Evolutionary conservation across 1,140 invertebrate genomes (phyloP).

Genomic region (Galendromus occidentalis): DNA sequence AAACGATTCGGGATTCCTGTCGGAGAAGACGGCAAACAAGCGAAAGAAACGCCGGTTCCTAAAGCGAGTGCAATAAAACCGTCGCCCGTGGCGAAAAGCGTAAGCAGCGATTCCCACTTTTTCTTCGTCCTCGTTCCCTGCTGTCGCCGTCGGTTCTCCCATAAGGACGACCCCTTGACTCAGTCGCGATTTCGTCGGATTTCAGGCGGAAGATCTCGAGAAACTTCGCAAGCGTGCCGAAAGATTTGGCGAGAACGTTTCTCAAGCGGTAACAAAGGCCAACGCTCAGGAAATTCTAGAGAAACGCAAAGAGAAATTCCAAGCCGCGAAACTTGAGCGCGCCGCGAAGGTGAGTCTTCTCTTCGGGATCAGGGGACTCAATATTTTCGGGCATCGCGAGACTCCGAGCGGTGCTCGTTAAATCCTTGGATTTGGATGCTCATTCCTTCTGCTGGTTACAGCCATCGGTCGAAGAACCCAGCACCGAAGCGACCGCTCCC

Average conservation of each 20-base stretch:
- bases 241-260: neutral
- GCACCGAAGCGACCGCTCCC: too few relatives aligned
- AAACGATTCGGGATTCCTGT: neutral
- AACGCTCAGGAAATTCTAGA: neutral
- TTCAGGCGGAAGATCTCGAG: constrained; percentile 8
- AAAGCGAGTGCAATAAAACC: neutral
- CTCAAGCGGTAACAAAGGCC: neutral
- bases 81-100: neutral
- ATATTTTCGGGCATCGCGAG: too few relatives aligned
- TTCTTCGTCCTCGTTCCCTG: neutral
- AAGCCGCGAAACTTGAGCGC: neutral
- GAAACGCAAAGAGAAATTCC: neutral
- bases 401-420: too few relatives aligned
- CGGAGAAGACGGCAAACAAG: neutral
- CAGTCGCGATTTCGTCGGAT: neutral
- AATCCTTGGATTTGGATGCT: too few relatives aligned
- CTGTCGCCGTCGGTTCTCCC: neutral
- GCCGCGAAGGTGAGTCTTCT: too few relatives aligned
- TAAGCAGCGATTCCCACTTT: neutral
- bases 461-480: too few relatives aligned
- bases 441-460: too few relatives aligned
- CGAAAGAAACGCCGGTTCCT: neutral
- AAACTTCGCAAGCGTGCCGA: neutral
- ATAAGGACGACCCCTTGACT: neutral
- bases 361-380: too few relatives aligned